These are phyloP conservation scores for Lucilia cuprina DNA, from an alignment of 1,140 invertebrate species.

Conservation along the genomic window DNA sequence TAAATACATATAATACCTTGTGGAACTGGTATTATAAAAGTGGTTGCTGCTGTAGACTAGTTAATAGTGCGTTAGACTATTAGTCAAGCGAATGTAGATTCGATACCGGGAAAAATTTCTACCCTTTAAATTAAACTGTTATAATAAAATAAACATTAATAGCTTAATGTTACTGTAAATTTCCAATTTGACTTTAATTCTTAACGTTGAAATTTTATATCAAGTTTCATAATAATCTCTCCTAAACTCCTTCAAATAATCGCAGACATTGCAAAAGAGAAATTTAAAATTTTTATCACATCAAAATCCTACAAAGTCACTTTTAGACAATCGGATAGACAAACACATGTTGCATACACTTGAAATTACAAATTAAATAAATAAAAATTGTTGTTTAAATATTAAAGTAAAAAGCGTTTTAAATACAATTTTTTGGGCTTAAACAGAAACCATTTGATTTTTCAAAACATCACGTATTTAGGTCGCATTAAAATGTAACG, in stretches of 20 bases:
- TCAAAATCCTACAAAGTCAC: slow-evolving; percentile 19
- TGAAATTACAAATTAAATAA: not conserved
- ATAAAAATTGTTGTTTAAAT: not conserved
- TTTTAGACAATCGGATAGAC: not conserved
- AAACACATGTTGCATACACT: no score
- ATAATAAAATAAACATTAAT: no score
- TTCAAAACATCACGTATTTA: not conserved
- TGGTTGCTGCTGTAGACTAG: no score
- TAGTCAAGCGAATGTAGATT: no score
- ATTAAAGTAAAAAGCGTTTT: not conserved
- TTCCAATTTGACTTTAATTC: no score
- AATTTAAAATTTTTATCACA: slow-evolving; percentile 13
- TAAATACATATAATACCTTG: no score
- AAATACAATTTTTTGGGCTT: not conserved
- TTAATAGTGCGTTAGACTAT: no score
- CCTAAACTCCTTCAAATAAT: no score
- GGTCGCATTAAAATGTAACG: slow-evolving; percentile 26
- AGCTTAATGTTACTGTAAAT: no score
- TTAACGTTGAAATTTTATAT: not conserved
- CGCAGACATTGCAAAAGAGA: not conserved
- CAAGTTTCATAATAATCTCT: no score
- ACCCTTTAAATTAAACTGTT: not conserved
- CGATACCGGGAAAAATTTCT: no score
- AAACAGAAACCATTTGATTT: not conserved
- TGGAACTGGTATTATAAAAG: no score